A percentile compares a stretch with the other conserved stretches of the same genome.
Evolutionary conservation across 2,888 invertebrate species (phyloP).

Genomic region (Scaptomyza polygonia): DNA sequence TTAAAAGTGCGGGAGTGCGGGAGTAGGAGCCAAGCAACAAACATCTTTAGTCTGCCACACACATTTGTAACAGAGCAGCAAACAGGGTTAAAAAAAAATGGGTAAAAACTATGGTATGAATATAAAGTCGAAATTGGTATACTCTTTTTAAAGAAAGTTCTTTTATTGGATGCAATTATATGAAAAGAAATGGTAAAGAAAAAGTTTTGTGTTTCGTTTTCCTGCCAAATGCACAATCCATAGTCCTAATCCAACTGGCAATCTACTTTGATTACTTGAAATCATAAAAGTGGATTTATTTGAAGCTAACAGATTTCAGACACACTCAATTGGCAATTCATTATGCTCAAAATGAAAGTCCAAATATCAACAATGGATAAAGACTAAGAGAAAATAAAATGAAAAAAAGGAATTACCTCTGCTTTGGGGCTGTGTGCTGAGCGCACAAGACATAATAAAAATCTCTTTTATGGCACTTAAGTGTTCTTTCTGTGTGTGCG

Average conservation of each 20-base stretch:
- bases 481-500: conserved; percentile 75
- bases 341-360: conserved; percentile 19
- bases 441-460: conserved; percentile 77
- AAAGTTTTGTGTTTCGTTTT: background rate
- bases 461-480: conserved; percentile 81
- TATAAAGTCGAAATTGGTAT: conserved; percentile 6
- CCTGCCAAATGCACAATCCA: background rate
- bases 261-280: background rate
- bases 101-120: background rate
- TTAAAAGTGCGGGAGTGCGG: conserved; percentile 25
- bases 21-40: conserved; percentile 47
- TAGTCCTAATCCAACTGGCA: background rate
- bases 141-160: conserved; percentile 21
- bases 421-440: conserved; percentile 47
- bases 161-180: background rate
- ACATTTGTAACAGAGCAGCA: conserved; percentile 43
- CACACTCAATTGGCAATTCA: conserved; percentile 22
- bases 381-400: conserved; percentile 37
- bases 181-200: background rate
- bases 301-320: conserved; percentile 8
- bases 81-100: background rate
- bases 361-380: conserved; percentile 19
- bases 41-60: conserved; percentile 68
- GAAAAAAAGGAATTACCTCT: conserved; percentile 46
- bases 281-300: background rate